phyloP scores from a whole-genome alignment of 2,113 vertebrate species.

The Megaleporinus macrocephalus region DNA sequence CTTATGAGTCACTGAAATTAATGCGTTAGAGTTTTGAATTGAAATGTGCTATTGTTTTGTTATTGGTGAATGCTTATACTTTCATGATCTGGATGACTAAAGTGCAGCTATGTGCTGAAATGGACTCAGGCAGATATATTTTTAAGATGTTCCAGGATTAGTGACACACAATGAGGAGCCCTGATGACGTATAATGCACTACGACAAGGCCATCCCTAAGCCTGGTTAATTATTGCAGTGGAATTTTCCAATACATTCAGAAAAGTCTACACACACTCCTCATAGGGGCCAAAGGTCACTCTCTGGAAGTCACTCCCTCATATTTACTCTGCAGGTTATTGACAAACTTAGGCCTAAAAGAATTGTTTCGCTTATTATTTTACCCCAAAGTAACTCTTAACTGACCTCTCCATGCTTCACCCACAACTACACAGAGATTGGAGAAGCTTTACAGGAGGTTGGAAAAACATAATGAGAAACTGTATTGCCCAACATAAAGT shows the following conservation, averaged over 20 bases:
- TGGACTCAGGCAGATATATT: not conserved
- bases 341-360: too few species aligned
- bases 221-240: conserved; percentile 49
- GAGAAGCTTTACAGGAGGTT: too few species aligned
- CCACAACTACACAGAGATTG: too few species aligned
- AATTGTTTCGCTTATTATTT: not conserved
- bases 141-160: not conserved
- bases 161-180: not conserved
- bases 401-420: not conserved
- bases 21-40: not conserved
- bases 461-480: not conserved
- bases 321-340: too few species aligned
- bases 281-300: conserved; percentile 29
- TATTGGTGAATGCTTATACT: not conserved
- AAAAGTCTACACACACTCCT: not conserved
- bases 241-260: conserved; percentile 44
- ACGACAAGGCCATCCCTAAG: conserved; percentile 34
- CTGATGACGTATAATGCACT: not conserved
- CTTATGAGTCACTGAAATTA: not conserved
- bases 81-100: not conserved
- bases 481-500: not conserved
- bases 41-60: not conserved
- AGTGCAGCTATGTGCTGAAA: not conserved
- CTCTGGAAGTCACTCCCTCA: not conserved
- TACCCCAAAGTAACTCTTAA: not conserved